Base-by-base conservation (phyloP, 2,797 vertebrate species). In the Pempheris klunzingeri region DNA sequence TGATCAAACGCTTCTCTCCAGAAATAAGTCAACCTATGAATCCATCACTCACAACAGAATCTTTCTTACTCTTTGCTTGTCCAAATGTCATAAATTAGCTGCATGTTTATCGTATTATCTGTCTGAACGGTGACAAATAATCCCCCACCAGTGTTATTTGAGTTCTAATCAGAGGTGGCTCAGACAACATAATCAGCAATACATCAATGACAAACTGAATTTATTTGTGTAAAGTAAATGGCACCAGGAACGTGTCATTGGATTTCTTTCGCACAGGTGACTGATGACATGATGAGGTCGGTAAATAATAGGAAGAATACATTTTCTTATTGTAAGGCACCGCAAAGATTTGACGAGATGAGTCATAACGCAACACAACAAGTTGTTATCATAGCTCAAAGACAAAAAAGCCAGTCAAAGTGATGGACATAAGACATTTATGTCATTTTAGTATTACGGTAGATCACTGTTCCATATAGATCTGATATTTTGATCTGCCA, bases 161-260 rank as follows among this genome's bases (percentile, higher is more conserved):
- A n/a, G 59, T 76, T 70, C 72, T 52, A 78, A 77, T 77, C 55
- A 71, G 63, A 15, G 1, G 46, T 54, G 46, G 50, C 41, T 74
- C 50, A 60, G 22, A 28, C 66, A 20, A 54, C 36, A 17, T 38
- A 17, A 43, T 71, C 47, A 69, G 30, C 28, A 36, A 46, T 22
- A 49, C 57, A 71, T 22, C 24, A 18, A 28, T 3, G 2, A 55
- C 20, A 52, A 14, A 20, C 17, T 44, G 10, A 15, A 28, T 22
- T 11, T 34, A 30, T 55, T 32, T 65, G 26, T 34, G 6, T 10
- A 10, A 18, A 59, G 11, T 47, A 26, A 54, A 61, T 15, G 11
- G 50, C 38, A 62, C 6, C 24, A 34, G 28, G 67, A 58, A 20
- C 54, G 32, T 4, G 13, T 38, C 13, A 63, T 4, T 24, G 22